Base-by-base conservation (phyloP, 2,888 invertebrate genomes). In the Tupiocoris notatus region DNA sequence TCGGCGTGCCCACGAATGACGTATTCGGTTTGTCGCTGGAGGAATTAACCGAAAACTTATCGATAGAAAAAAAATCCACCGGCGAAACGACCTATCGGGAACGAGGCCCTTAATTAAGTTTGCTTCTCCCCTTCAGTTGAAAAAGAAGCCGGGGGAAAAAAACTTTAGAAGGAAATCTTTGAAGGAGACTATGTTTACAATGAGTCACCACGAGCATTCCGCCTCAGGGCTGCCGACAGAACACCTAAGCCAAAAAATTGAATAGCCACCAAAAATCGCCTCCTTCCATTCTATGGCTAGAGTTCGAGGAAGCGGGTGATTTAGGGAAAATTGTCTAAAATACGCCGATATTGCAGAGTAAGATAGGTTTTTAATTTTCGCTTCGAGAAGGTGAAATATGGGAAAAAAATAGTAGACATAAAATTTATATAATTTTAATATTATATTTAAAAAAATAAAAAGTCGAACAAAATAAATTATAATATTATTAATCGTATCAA, bases 181-280 rank as follows among this genome's bases (percentile, higher is more conserved):
- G 39, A 39, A 39, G 39, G 39, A 39, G n/a, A n/a, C n/a, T n/a
- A n/a, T 39, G 39, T 39, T 39, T 39, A 39, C 39, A 39, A 39
- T 39, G 39, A 39, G 39, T 39, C 39, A 39, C 39, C 39, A 12
- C 39, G 39, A 39, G 39, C 39, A 3, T 39, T 39, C 39, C 39
- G 39, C 39, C 39, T 39, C 6, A 39, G 39, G 39, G 39, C 39
- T 12, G 39, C 3, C 39, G 39, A 39, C 39, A 56, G 67, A 67
- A 67, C 67, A 67, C 56, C 67, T 67, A 67, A 67, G 67, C 67
- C 67, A 54, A 67, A 67, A 67, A 67, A 67, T 67, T 67, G 67
- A 67, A 67, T 67, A 67, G 67, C 67, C 67, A 56, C 56, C 54
- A 57, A 67, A n/a, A 67, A 67, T 67, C 67, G 56, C 67, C 67